Percentiles rank a stretch among this genome's conserved stretches.
Evolutionary conservation across 2,888 invertebrate genomes (phyloP).

Genomic region (Torymus texanus): DNA sequence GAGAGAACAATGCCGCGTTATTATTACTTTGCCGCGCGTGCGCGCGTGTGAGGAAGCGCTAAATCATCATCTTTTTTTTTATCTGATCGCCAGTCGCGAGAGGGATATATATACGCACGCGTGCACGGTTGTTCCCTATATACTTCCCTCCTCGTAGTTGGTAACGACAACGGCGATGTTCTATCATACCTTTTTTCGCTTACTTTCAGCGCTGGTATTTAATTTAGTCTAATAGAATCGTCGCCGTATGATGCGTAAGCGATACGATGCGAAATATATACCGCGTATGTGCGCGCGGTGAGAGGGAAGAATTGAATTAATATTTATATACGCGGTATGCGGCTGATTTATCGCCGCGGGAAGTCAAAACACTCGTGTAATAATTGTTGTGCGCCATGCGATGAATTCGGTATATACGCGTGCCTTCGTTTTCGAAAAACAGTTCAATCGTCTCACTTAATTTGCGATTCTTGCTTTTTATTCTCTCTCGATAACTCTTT

Average conservation of each 20-base stretch:
- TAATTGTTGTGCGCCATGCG: slow-evolving; percentile 20
- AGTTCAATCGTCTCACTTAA: slow-evolving; percentile 13
- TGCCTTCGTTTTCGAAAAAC: slow-evolving; percentile 36
- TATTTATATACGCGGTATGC: slow-evolving; percentile 46
- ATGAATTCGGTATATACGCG: slow-evolving; percentile 30
- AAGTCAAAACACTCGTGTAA: slow-evolving; percentile 28
- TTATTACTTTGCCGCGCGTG: slow-evolving; percentile 50
- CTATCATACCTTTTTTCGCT: too few relatives aligned
- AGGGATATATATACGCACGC: slow-evolving; percentile 35
- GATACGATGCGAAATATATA: neutral
- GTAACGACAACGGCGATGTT: too few relatives aligned
- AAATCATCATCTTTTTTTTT: slow-evolving; percentile 56
- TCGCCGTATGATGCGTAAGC: slow-evolving; percentile 21
- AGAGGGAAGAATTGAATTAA: slow-evolving; percentile 27
- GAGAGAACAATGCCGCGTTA: slow-evolving; percentile 33
- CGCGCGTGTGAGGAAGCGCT: slow-evolving; percentile 54
- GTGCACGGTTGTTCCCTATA: neutral
- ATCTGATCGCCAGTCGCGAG: slow-evolving; percentile 51
- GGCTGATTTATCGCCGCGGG: slow-evolving; percentile 43
- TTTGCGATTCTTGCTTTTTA: slow-evolving; percentile 9
- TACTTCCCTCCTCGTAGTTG: neutral
- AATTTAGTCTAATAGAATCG: slow-evolving; percentile 56
- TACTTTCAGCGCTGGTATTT: slow-evolving; percentile 26
- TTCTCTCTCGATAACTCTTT: neutral
- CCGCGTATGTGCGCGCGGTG: neutral